These are phyloP conservation scores for Plutomurus gul DNA, from an alignment of 1,140 invertebrate species.

Conservation along the genomic window DNA sequence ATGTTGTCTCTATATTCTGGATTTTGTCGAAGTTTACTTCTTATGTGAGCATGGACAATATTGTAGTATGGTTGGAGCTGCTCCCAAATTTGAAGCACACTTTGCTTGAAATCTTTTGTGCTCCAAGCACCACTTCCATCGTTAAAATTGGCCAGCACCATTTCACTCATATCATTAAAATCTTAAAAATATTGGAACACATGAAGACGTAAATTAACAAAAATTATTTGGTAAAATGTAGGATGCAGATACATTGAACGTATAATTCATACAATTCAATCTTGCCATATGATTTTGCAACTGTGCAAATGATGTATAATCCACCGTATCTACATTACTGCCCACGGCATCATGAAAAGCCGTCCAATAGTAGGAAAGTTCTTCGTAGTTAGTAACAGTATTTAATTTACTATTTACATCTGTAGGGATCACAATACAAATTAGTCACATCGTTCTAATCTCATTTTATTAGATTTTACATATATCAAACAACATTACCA, in stretches of 20 bases:
- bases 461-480: background rate
- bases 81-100: slow-evolving; percentile 69
- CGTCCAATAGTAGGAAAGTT: slow-evolving; percentile 66
- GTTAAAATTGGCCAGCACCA: background rate
- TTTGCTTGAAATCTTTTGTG: slow-evolving; percentile 62
- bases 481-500: background rate
- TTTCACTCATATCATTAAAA: slow-evolving; percentile 18
- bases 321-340: background rate
- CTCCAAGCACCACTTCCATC: background rate
- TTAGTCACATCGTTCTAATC: background rate
- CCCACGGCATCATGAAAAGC: slow-evolving; percentile 57
- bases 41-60: slow-evolving; percentile 84
- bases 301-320: slow-evolving; percentile 26
- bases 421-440: background rate
- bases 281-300: slow-evolving; percentile 31
- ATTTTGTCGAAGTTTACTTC: slow-evolving; percentile 70
- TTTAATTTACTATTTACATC: background rate
- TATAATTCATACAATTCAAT: background rate
- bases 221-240: background rate
- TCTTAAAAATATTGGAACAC: background rate
- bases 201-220: background rate
- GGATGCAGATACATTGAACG: background rate
- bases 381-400: slow-evolving; percentile 54
- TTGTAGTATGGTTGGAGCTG: slow-evolving; percentile 79
- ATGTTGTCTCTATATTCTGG: slow-evolving; percentile 20